These are phyloP conservation scores for Pseudomyrmex dendroicus DNA, from an alignment of 1,140 invertebrate genomes.

Conservation along the genomic window DNA sequence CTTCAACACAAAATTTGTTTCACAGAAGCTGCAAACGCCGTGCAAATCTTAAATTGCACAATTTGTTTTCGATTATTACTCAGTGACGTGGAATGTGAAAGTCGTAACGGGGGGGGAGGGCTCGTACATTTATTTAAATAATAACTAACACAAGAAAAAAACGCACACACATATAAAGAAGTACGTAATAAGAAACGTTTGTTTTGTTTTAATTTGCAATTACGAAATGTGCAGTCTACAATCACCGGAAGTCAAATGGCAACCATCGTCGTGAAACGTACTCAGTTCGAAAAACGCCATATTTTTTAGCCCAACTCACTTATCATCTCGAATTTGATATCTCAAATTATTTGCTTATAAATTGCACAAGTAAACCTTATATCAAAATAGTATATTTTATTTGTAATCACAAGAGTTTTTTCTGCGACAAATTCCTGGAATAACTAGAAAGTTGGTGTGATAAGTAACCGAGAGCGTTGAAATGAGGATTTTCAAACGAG, in stretches of 20 bases:
- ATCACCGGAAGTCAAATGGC: slow-evolving; percentile 43
- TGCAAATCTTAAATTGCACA: not conserved
- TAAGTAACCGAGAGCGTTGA: slow-evolving; percentile 60
- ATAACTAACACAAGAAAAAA: not conserved
- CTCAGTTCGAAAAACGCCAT: slow-evolving; percentile 26
- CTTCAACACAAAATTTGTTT: slow-evolving; percentile 4
- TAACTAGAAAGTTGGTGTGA: slow-evolving; percentile 56
- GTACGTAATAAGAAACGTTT: not conserved
- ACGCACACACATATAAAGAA: not conserved
- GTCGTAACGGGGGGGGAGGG: not conserved
- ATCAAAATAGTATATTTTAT: slow-evolving; percentile 65
- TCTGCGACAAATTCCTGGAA: slow-evolving; percentile 62
- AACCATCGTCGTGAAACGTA: slow-evolving; percentile 10
- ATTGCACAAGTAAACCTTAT: slow-evolving; percentile 68
- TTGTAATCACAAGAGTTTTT: slow-evolving; percentile 66
- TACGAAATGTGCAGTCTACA: slow-evolving; percentile 30
- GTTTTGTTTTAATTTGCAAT: not conserved
- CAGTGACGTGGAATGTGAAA: slow-evolving; percentile 40
- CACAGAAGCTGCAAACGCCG: slow-evolving; percentile 10
- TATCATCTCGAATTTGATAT: slow-evolving; percentile 27
- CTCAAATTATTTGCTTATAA: slow-evolving; percentile 57
- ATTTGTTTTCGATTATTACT: slow-evolving; percentile 20
- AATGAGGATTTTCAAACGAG: slow-evolving; percentile 37
- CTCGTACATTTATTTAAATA: slow-evolving; percentile 48
- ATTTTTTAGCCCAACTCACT: slow-evolving; percentile 1